Percentiles rank a stretch among this genome's conserved stretches.
Conservation (phyloP, 64 coral and sea anemone species). For the Acropora yongei region DNA sequence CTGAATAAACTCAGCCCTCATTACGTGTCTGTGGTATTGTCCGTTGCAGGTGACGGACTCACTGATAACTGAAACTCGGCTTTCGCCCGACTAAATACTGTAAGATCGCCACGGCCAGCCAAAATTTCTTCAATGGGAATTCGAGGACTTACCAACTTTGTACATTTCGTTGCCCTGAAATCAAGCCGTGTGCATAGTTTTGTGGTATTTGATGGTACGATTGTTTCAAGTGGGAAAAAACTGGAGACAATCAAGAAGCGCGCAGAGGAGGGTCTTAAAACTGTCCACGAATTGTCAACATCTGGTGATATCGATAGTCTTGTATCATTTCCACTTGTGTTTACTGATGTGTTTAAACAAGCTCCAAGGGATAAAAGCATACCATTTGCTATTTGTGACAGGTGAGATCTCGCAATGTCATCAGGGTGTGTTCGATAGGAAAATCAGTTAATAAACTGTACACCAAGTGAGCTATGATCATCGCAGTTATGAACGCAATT, state of each 20-base stretch:
- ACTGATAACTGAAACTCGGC: too few relatives aligned
- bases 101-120: too few relatives aligned
- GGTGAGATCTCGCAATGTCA: slow-evolving; percentile 12
- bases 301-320: neutral
- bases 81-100: too few relatives aligned
- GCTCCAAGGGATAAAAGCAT: slow-evolving; percentile 46
- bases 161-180: slow-evolving; percentile 64
- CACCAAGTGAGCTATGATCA: too few relatives aligned
- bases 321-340: slow-evolving; percentile 53
- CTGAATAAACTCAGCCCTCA: too few relatives aligned
- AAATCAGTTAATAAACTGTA: too few relatives aligned
- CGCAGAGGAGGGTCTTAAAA: slow-evolving; percentile 18
- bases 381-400: slow-evolving; percentile 81
- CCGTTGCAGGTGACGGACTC: too few relatives aligned
- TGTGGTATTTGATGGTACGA: slow-evolving; percentile 76
- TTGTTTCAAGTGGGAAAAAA: slow-evolving; percentile 68
- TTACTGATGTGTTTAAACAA: slow-evolving; percentile 57
- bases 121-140: slow-evolving; percentile 60
- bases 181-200: slow-evolving; percentile 38
- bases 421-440: too few relatives aligned
- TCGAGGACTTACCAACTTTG: slow-evolving; percentile 64
- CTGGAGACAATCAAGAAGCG: slow-evolving; percentile 56
- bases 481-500: too few relatives aligned
- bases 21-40: too few relatives aligned
- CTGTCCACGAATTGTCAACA: slow-evolving; percentile 14